Evolutionary conservation across 2,888 invertebrate genomes (phyloP), one percentile per base, ranked within the genome.

Genomic region (Alitta virens): DNA sequence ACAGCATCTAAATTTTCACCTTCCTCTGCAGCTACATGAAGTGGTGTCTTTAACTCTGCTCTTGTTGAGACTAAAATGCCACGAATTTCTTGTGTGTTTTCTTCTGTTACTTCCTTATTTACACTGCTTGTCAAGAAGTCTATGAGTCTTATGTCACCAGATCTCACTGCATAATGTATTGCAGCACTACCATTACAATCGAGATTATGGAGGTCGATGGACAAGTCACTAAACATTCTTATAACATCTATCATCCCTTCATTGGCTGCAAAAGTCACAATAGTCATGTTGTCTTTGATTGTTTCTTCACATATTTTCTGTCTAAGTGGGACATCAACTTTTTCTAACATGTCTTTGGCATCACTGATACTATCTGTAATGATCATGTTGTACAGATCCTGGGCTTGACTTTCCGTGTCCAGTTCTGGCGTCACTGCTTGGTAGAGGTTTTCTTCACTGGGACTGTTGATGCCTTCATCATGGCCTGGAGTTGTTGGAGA

Each of bases 121-220:
- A n/a, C n/a, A 7, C 33, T 12, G 33, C 33, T 33, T 5, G 54
- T 42, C 1, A 61, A 50, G 26, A 33, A 49, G n/a, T 50, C 12
- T 14, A 61, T 53, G 18, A 43, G 49, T 24, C 46, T 49, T 21
- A 46, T 23, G 55, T 61, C 56, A 25, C 46, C 33, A 21, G 55
- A 49, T 21, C 18, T 40, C 24, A 53, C 18, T 24, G 61, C 61
- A 46, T 52, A 43, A 24, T 50, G 54, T 42, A 61, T 61, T 2
- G 61, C 55, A 33, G 42, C 56, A 14, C 56, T 40, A 7, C 56
- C 61, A 16, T 56, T 49, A 7, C 49, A 46, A 53, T 61, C 61
- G 14, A 25, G 50, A 16, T 40, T 38, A 21, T 54, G 26, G 16
- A 61, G 27, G 7, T 18, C 21, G 7, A 46, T 46, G 46, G 18